Evolutionary conservation across 1,140 invertebrate species (phyloP), one percentile per base, ranked within the genome.

Genomic region (Papilio glaucus): DNA sequence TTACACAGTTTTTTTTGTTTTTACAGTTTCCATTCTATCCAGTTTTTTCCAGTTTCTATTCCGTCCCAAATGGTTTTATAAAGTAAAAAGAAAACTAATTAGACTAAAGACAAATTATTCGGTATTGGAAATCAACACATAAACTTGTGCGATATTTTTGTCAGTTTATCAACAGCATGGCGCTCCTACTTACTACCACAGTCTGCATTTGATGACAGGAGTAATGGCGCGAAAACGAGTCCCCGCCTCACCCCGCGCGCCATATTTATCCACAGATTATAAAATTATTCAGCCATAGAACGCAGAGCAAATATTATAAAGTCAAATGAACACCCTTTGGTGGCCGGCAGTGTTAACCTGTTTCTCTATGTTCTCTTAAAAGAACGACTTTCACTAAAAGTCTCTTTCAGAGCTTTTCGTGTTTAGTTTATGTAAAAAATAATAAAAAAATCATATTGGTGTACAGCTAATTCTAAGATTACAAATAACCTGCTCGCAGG

Each of bases 161-260:
- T n/a, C n/a, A n/a, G n/a, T n/a, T 49, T 49, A 15, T 49, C 13
- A 49, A 37, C 2, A 62, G 6, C 7, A 37, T 63, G 61, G 61
- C n/a, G 9, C 29, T n/a, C 61, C 61, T 63, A 63, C n/a, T 37
- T 6, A 13, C 29, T 61, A 33, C 24, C 57, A 18, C 29, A 7
- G 63, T 53, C 74, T 75, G 74, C 74, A 71, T 72, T 72, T 75
- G 74, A 75, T 75, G 63, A 67, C 65, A 37, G 63, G 53, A 68
- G 42, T 72, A 75, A 75, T 72, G 65, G 63, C 67, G 62, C 67
- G 69, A 53, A 75, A 72, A 41, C 37, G 65, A 63, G 39, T n/a
- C 21, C 49, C 18, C 49, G 33, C 62, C 33, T n/a, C 37, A 13
- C 12, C 18, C 13, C 29, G 15, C 62, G 37, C 62, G 21, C 18